phyloP scores from a whole-genome alignment of 2,113 vertebrate genomes.

The Oostethus manadensis region DNA sequence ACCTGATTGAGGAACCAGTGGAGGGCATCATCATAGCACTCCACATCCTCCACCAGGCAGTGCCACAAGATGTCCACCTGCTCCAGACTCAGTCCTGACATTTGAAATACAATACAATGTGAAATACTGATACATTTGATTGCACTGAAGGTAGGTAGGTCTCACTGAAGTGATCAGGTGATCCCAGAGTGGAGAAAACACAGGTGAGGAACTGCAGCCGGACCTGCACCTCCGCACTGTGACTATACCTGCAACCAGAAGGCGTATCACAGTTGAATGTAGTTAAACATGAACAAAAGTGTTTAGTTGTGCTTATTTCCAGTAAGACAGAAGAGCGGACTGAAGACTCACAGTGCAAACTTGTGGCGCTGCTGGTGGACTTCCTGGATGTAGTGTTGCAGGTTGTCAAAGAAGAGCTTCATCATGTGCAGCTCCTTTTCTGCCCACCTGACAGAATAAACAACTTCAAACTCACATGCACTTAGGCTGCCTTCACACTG shows the following conservation, averaged over 20 bases:
- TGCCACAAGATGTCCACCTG: conserved; percentile 99
- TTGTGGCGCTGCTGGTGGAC: conserved; percentile 89
- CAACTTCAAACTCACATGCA: neutral
- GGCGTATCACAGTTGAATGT: neutral
- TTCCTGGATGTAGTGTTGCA: conserved; percentile 95
- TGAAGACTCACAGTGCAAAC: conserved; percentile 85
- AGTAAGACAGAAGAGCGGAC: too few species aligned
- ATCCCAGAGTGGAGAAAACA: conserved; percentile 96
- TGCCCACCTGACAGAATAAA: conserved; percentile 82
- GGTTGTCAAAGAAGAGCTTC: conserved; percentile 98
- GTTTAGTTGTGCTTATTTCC: neutral
- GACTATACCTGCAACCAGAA: conserved; percentile 81
- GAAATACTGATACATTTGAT: too few species aligned
- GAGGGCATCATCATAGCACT: conserved; percentile 95
- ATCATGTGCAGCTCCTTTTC: conserved; percentile 99
- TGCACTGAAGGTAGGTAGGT: neutral
- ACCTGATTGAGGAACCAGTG: conserved; percentile 99
- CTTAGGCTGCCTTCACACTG: too few species aligned
- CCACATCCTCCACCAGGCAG: conserved; percentile 94
- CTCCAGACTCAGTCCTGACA: conserved; percentile 90
- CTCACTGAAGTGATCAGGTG: conserved; percentile 98
- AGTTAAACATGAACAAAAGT: neutral
- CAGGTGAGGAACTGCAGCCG: conserved; percentile 97
- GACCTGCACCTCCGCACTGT: conserved; percentile 97
- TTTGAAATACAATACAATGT: too few species aligned